A percentile compares a stretch with the other conserved stretches of the same genome.
Evolutionary conservation across 2,113 vertebrate species (phyloP).

Genomic region (Pitta sordida): DNA sequence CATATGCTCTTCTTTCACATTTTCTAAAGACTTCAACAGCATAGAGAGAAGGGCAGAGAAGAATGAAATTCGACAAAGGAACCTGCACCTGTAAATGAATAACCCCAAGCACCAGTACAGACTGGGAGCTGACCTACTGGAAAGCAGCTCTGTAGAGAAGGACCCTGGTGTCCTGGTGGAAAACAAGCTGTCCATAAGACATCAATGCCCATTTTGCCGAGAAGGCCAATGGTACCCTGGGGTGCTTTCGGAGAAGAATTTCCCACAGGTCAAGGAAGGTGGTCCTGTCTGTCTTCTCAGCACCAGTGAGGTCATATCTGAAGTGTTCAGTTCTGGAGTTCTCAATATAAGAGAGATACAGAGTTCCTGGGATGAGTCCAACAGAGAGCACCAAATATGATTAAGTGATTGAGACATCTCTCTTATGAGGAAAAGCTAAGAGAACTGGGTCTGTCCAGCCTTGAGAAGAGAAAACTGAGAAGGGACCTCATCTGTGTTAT

Average conservation of each 20-base stretch:
- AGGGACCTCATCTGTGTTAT: too few relatives aligned
- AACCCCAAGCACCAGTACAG: neutral
- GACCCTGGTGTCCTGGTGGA: neutral
- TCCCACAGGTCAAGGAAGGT: neutral
- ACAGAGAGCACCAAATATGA: too few relatives aligned
- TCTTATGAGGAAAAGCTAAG: neutral
- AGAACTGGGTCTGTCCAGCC: neutral
- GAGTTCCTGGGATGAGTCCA: neutral
- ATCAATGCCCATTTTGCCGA: too few relatives aligned
- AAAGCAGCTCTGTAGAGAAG: neutral
- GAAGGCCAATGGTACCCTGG: neutral
- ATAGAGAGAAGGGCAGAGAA: neutral
- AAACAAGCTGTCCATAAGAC: neutral
- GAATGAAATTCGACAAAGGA: neutral
- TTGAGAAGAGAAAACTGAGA: accelerated
- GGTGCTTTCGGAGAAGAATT: neutral
- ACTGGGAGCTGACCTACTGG: neutral
- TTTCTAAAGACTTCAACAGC: neutral
- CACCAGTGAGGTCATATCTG: neutral
- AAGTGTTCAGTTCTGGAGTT: too few relatives aligned
- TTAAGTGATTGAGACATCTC: neutral
- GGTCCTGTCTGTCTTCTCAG: neutral
- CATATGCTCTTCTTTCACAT: neutral
- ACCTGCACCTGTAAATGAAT: neutral
- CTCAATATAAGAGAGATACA: too few relatives aligned